Percentiles rank a stretch among this genome's conserved stretches.
These are phyloP conservation scores for Pithys albifrons DNA, from an alignment of 2,113 vertebrate genomes.

Conservation along the genomic window DNA sequence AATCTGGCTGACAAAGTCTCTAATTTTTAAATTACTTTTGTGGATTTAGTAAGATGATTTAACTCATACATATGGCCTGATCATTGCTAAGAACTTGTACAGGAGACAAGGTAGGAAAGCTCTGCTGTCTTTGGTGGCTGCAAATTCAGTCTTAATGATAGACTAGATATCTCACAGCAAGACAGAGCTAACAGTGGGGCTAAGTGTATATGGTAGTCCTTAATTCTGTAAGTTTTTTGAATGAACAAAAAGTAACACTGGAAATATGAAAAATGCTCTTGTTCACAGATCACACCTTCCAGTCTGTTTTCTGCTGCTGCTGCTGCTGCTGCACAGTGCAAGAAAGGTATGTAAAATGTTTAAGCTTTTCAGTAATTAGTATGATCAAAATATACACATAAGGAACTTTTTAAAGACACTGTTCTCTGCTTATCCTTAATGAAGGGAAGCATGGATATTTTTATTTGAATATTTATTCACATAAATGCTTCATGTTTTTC, in stretches of 20 bases:
- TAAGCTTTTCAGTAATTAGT: not conserved
- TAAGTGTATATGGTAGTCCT: not conserved
- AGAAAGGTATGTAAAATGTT: constrained; percentile 68
- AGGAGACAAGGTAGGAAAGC: not conserved
- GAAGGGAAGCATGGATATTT: not conserved
- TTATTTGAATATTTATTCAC: not conserved
- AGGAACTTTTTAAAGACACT: not conserved
- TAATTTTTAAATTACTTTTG: not conserved
- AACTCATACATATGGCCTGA: not conserved
- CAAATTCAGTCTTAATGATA: not conserved
- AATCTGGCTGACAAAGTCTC: not conserved
- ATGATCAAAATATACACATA: not conserved
- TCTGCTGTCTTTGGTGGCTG: not conserved
- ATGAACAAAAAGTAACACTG: not conserved
- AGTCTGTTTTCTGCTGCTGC: constrained; percentile 77
- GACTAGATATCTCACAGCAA: not conserved
- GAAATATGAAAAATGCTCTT: constrained; percentile 41
- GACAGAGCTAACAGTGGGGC: not conserved
- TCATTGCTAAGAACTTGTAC: not conserved
- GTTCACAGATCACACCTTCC: constrained; percentile 75
- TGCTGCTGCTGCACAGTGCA: constrained; percentile 68
- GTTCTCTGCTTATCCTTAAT: not conserved
- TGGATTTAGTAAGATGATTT: not conserved
- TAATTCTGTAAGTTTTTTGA: not conserved
- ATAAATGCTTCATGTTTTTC: constrained; percentile 12